Conservation (phyloP, 2,113 vertebrate species). For the Brienomyrus longianalis region DNA sequence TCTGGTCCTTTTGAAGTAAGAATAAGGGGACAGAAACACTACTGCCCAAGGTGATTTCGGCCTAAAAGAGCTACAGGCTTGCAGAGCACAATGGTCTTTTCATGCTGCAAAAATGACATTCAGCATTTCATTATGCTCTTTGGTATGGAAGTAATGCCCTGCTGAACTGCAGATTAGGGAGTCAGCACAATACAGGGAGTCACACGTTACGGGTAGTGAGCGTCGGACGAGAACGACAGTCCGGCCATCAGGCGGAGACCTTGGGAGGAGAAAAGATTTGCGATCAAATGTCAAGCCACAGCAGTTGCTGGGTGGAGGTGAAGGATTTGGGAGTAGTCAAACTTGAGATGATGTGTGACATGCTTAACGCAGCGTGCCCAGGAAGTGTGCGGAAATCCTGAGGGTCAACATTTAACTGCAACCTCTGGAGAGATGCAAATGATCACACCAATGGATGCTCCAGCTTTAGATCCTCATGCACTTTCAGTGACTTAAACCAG, state of each 20-base stretch:
- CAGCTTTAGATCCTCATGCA: background rate
- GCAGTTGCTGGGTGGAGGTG: conserved; percentile 29
- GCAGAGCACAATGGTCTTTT: conserved; percentile 14
- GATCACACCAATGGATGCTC: background rate
- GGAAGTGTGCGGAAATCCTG: background rate
- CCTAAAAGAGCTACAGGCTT: background rate
- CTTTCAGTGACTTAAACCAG: background rate
- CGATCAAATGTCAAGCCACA: background rate
- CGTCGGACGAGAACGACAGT: background rate
- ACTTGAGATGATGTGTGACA: background rate
- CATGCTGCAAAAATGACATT: conserved; percentile 15
- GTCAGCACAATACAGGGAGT: background rate
- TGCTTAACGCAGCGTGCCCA: background rate
- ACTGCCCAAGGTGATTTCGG: conserved; percentile 9
- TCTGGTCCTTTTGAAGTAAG: conserved; percentile 8
- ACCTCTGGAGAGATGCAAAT: background rate
- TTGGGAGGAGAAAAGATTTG: background rate
- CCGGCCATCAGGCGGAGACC: background rate
- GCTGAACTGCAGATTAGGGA: conserved; percentile 2
- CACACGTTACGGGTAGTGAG: background rate
- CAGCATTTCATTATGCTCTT: conserved; percentile 13
- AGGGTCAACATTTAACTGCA: background rate
- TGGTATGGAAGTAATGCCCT: background rate
- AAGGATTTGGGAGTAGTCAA: background rate
- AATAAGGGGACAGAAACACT: conserved; percentile 10